phyloP scores from a whole-genome alignment of 2,113 vertebrate species.

The Ophiodon elongatus region DNA sequence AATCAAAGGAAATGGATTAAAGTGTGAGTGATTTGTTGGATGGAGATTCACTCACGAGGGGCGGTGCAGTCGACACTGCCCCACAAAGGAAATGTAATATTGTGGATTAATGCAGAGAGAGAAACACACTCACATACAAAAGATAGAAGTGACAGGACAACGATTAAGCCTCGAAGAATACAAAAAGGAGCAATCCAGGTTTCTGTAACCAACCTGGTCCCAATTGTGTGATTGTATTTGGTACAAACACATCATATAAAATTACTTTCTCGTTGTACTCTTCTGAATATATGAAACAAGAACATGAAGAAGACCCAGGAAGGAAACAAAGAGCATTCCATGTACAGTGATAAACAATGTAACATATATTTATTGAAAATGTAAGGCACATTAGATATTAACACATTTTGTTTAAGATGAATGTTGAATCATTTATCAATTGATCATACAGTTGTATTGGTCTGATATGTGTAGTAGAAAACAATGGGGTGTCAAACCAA shows the following conservation, averaged over 20 bases:
- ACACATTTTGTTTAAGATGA: conserved; percentile 39
- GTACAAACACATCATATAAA: conserved; percentile 39
- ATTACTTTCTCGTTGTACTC: conserved; percentile 37
- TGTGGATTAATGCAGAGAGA: conserved; percentile 3
- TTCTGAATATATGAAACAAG: conserved; percentile 20
- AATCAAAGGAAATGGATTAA: conserved; percentile 61
- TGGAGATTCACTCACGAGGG: conserved; percentile 23
- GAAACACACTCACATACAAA: neutral
- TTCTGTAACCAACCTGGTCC: conserved; percentile 38
- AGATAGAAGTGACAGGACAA: conserved; percentile 12
- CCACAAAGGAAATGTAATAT: conserved; percentile 27
- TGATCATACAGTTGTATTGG: conserved; percentile 19
- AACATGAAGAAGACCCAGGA: conserved; percentile 30
- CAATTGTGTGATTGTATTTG: conserved; percentile 63
- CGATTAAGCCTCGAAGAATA: conserved; percentile 3
- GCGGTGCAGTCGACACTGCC: neutral
- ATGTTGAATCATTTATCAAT: too few species aligned
- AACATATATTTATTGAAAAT: conserved; percentile 75
- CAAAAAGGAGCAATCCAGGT: conserved; percentile 56
- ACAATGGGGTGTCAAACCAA: conserved; percentile 49
- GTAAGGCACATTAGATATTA: conserved; percentile 61
- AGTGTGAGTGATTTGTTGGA: conserved; percentile 39
- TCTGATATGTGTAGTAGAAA: conserved; percentile 20
- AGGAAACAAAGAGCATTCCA: conserved; percentile 72
- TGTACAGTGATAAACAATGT: conserved; percentile 54